Conservation (phyloP, 2,888 invertebrate genomes). For the Nysson spinosus region DNA sequence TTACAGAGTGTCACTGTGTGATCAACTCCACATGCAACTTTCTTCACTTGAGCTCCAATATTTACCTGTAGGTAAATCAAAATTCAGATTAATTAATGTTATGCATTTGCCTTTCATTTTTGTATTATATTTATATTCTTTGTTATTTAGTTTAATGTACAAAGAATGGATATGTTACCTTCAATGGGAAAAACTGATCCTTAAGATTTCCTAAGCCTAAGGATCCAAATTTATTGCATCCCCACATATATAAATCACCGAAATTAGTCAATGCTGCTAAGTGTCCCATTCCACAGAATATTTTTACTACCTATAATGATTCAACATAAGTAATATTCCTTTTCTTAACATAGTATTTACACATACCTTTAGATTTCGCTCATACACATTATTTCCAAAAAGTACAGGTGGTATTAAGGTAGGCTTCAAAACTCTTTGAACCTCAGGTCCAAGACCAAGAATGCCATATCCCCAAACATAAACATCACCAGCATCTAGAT, state of each 20-base stretch:
- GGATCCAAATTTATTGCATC: constrained; percentile 89
- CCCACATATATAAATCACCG: constrained; percentile 95
- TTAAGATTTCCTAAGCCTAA: constrained; percentile 89
- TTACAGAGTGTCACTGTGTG: constrained; percentile 88
- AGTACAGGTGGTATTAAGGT: constrained; percentile 86
- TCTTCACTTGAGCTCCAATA: constrained; percentile 86
- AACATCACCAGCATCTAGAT: constrained; percentile 88
- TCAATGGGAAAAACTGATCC: constrained; percentile 93
- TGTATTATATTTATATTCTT: background rate
- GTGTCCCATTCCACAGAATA: constrained; percentile 86
- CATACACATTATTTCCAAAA: constrained; percentile 92
- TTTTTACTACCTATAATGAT: constrained; percentile 76
- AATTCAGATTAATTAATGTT: too few species aligned
- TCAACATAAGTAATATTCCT: too few species aligned
- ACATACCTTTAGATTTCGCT: constrained; percentile 80
- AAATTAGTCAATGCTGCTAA: constrained; percentile 89
- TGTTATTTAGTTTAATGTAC: background rate
- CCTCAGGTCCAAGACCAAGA: constrained; percentile 91
- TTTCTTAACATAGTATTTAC: too few species aligned
- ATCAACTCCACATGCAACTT: constrained; percentile 91
- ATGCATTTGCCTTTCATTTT: background rate
- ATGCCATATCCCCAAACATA: constrained; percentile 97
- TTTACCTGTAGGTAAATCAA: constrained; percentile 78
- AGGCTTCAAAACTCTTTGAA: constrained; percentile 83
- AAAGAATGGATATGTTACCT: too few species aligned